Conservation (phyloP, 2,797 vertebrate genomes). For the Acanthiza pusilla region DNA sequence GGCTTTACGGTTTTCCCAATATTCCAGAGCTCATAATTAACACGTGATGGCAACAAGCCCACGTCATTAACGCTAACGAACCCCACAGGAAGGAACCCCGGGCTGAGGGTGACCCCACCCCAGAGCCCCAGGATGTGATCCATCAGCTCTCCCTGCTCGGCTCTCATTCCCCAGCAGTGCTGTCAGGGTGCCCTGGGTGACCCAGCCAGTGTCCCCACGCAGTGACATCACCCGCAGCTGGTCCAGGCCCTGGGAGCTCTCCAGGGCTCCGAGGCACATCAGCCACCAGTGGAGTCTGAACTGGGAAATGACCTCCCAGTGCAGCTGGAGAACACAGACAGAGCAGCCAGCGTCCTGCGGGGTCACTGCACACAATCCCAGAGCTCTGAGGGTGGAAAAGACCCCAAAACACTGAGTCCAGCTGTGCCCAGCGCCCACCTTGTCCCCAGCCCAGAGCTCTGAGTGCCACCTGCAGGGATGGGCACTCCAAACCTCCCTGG, state of each 20-base stretch:
- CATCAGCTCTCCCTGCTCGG: not conserved
- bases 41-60: too few relatives aligned
- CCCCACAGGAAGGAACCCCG: not conserved
- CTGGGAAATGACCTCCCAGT: not conserved
- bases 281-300: not conserved
- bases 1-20: not conserved
- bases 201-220: not conserved
- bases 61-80: not conserved
- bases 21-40: not conserved
- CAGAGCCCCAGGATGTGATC: not conserved
- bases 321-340: not conserved
- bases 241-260: not conserved
- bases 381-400: not conserved
- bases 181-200: not conserved
- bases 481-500: not conserved
- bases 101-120: not conserved
- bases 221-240: not conserved
- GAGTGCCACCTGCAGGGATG: not conserved
- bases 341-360: not conserved
- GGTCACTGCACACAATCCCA: not conserved
- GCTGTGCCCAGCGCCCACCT: rapidly evolving
- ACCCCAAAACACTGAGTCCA: not conserved
- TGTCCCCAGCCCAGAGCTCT: not conserved
- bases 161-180: not conserved
- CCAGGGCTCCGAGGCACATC: not conserved